A percentile compares a stretch with the other conserved stretches of the same genome.
phyloP scores from a whole-genome alignment of 2,888 invertebrate species.

The Cataglyphis cursor region DNA sequence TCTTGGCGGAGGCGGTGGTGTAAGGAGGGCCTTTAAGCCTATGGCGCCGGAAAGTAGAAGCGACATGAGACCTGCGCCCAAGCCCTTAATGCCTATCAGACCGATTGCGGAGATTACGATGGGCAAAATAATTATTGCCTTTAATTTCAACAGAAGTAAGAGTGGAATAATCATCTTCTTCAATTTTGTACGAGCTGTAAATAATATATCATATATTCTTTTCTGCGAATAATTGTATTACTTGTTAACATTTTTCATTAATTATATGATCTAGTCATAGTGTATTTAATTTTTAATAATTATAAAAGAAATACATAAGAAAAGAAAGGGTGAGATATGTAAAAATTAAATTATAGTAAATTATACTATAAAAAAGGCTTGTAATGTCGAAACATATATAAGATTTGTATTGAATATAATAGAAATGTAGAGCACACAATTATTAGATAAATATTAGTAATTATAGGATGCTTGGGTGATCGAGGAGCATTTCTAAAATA shows the following conservation, averaged over 20 bases:
- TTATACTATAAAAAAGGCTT: neutral
- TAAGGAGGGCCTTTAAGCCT: conserved; percentile 82
- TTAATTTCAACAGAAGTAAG: conserved; percentile 89
- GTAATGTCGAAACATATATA: neutral
- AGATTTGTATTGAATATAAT: neutral
- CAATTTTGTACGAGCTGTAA: conserved; percentile 88
- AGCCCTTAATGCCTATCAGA: conserved; percentile 90
- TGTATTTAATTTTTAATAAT: neutral
- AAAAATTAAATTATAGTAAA: neutral
- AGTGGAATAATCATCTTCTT: conserved; percentile 90
- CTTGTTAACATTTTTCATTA: neutral
- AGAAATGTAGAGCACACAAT: conserved; percentile 21
- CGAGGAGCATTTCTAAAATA: conserved; percentile 62
- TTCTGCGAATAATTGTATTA: neutral
- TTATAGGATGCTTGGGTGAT: conserved; percentile 6
- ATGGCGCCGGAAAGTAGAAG: conserved; percentile 88
- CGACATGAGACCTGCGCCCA: conserved; percentile 89
- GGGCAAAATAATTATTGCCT: conserved; percentile 89
- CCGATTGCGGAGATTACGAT: conserved; percentile 89
- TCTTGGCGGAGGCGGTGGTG: conserved; percentile 82
- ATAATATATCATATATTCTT: neutral
- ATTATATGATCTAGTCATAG: neutral
- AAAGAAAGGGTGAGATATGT: neutral
- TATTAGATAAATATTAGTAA: conserved; percentile 55
- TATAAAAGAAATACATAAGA: neutral